Base-by-base conservation (phyloP, 2,888 invertebrate species). In the Andrena trimmerana region DNA sequence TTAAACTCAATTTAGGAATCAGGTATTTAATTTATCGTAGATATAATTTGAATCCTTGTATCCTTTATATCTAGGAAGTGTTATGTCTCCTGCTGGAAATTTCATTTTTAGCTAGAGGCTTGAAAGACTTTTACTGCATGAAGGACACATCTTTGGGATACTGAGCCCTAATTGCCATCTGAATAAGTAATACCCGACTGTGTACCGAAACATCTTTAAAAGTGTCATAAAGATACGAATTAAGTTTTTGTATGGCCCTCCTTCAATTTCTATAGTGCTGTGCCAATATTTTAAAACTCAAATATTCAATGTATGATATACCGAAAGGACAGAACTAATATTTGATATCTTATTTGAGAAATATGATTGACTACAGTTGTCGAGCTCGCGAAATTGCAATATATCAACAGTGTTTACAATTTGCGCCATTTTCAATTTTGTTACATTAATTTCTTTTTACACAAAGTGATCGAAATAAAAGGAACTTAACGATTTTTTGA, bases 101-200 rank as follows among this genome's bases (percentile, higher is more conserved):
- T 54, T 54, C 20, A 54, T 54, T 20, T 54, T 54, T 54, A 54
- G 20, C 54, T 8, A 8, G 54, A 54, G 20, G 54, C 20, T 54
- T 54, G 54, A 20, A 20, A 54, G 20, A 69, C 7, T 16, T n/a
- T 27, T 20, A n/a, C 33, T 54, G 54, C 8, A 24, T 0, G 54
- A 59, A 59, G 69, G 42, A 42, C 42, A 42, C 36, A 29, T 59
- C 42, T 42, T 59, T 27, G 59, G 16, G 59, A 36, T 50, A 71
- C 62, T 2, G 36, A 33, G 52, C 54, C 5, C 36, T 72, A 63
- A 63, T 72, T 72, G 27, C 36, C n/a, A 10, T 6, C 36, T 31
- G 31, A 8, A 70, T 59, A 63, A 65, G 63, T 65, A 72, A 65
- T 57, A 10, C 7, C 54, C 5, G 16, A 16, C 42, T 16, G 42